Percentiles rank a stretch among this genome's conserved stretches.
Evolutionary conservation across 2,113 vertebrate species (phyloP).

Genomic region (Numida meleagris): DNA sequence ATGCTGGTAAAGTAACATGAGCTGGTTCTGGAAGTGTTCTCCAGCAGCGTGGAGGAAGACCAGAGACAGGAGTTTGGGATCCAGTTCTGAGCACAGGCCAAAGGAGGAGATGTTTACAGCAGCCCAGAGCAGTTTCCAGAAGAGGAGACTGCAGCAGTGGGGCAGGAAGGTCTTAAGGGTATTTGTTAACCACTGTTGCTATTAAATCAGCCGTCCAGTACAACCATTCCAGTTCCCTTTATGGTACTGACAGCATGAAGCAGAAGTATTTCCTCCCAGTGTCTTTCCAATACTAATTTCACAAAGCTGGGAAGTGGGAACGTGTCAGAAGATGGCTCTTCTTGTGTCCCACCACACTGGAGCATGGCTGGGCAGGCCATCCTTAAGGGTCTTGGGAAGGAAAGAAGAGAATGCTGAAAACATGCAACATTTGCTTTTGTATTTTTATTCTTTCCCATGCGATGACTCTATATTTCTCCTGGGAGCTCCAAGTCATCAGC

Average conservation of each 20-base stretch:
- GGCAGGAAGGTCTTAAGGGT: not conserved
- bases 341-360: not conserved
- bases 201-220: not conserved
- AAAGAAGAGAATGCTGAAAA: not conserved
- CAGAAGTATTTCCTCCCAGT: not conserved
- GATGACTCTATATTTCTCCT: not conserved
- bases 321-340: not conserved
- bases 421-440: not conserved
- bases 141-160: not conserved
- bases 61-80: not conserved
- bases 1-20: not conserved
- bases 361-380: not conserved
- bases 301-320: not conserved
- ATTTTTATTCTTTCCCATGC: not conserved
- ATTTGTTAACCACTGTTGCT: not conserved
- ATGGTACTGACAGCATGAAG: not conserved
- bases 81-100: fast-evolving
- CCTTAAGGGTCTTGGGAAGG: not conserved
- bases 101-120: not conserved
- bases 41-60: not conserved
- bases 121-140: not conserved
- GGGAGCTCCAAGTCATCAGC: not conserved
- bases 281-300: not conserved
- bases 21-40: not conserved
- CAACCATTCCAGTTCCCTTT: not conserved